Evolutionary conservation across 2,113 vertebrate species (phyloP), one percentile per base, ranked within the genome.

Genomic region (Anseranas semipalmata): DNA sequence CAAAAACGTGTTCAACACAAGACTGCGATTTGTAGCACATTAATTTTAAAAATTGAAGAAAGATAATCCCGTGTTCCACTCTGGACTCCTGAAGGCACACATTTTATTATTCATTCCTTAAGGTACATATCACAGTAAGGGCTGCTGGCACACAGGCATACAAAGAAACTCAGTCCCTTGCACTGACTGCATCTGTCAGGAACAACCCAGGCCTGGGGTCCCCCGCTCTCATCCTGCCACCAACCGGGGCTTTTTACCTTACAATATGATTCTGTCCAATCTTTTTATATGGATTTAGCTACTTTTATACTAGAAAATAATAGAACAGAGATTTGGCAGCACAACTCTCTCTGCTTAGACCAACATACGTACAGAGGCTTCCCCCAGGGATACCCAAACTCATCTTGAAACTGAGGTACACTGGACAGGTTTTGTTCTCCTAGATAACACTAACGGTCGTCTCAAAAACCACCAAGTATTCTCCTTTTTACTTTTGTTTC

Each of bases 291-390:
- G 2, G 27, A 55, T 37, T 37, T 46, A 27, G 32, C 33, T 55
- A 46, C 33, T 65, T 65, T 55, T 37, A 35, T 55, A 55, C 13
- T 21, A n/a, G 33, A 65, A 74, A 74, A 74, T 4, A 46, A 32
- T 3, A 59, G 66, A 50, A 35, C 16, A 12, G 43, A 59, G 27
- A 45, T 45, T 63, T 37, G 16, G 25, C 48, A 32, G 58, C 39
- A 35, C 39, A 37, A 45, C 13, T 73, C 20, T 37, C 37, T 45
- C 43, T 73, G 68, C 39, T 62, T n/a, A 37, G n/a, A 15, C 14
- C 9, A 65, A 46, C 0, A 0, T 6, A 32, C 39, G 10, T 10
- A 16, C 30, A 74, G 33, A 65, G 27, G 21, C 7, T 33, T 62
- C 28, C 39, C 16, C 27, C 6, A 2, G 15, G 33, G 58, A 63